These are phyloP conservation scores for Drosophila rufa DNA, from an alignment of 1,140 invertebrate genomes.

Conservation along the genomic window DNA sequence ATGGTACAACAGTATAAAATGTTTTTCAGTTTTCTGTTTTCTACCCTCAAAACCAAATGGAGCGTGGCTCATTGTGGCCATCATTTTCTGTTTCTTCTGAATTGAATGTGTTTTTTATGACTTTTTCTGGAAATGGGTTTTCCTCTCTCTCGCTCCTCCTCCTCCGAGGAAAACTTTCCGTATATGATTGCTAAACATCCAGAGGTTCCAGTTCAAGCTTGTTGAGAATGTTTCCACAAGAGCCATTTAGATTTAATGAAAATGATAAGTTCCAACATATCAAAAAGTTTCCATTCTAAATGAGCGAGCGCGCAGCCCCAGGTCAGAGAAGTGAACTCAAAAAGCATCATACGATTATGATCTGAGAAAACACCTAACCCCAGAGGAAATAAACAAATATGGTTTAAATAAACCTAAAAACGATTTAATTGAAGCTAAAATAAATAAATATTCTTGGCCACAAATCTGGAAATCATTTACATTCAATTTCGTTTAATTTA, in stretches of 20 bases:
- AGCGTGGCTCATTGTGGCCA: conserved; percentile 48
- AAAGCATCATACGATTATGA: conserved; percentile 11
- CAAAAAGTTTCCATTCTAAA: conserved; percentile 7
- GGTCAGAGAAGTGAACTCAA: not conserved
- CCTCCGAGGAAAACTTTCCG: conserved; percentile 28
- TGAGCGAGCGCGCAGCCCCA: not conserved
- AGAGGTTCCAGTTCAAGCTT: conserved; percentile 5
- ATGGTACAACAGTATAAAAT: conserved; percentile 48
- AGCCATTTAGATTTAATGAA: conserved; percentile 38
- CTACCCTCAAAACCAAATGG: conserved; percentile 56
- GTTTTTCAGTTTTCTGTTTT: conserved; percentile 43
- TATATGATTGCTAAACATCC: conserved; percentile 37
- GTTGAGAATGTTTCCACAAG: conserved; percentile 5
- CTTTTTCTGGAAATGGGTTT: conserved; percentile 39
- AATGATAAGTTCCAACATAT: conserved; percentile 18
- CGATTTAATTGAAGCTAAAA: conserved; percentile 31
- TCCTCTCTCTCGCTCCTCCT: not conserved
- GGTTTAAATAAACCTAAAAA: not conserved
- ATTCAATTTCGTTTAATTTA: conserved; percentile 47
- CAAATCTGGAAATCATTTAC: conserved; percentile 11
- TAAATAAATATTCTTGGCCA: conserved; percentile 52
- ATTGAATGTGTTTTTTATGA: conserved; percentile 59
- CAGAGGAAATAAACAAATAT: conserved; percentile 5
- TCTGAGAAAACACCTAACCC: not conserved
- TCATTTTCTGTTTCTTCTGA: conserved; percentile 47